Evolutionary conservation across 2,797 vertebrate species (phyloP).

Genomic region (Falco naumanni): DNA sequence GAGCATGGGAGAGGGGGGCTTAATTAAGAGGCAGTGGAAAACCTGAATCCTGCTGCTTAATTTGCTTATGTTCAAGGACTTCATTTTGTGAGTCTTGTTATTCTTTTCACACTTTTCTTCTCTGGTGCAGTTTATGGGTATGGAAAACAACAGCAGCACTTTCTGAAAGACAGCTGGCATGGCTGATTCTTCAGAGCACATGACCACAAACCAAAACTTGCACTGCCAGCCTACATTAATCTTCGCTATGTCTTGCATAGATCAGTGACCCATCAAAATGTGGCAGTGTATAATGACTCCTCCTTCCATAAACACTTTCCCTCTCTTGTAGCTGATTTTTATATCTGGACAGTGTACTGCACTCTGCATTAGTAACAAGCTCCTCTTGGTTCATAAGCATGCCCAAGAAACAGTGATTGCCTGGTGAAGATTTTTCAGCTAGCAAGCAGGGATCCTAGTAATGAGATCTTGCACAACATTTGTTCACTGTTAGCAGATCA

Average conservation of each 20-base stretch:
- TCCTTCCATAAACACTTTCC: neutral
- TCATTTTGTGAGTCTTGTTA: neutral
- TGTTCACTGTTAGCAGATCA: constrained; percentile 19
- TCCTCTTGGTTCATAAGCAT: neutral
- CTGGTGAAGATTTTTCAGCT: constrained; percentile 4
- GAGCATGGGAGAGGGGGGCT: neutral
- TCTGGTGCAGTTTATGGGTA: neutral
- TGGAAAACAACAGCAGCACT: neutral
- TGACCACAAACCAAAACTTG: neutral
- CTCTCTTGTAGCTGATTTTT: neutral
- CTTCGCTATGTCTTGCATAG: neutral
- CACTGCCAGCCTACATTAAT: neutral
- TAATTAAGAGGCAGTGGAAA: neutral
- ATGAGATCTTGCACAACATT: constrained; percentile 27
- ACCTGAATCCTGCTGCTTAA: neutral
- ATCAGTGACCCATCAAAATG: neutral
- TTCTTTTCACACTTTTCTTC: neutral
- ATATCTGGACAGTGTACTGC: neutral
- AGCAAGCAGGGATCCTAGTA: neutral
- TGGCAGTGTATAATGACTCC: neutral
- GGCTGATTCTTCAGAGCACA: neutral
- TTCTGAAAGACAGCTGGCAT: constrained; percentile 9
- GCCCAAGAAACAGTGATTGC: neutral
- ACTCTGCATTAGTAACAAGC: neutral
- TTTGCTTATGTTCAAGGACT: neutral